Evolutionary conservation across 1,140 invertebrate genomes (phyloP), one percentile per base, ranked within the genome.

Genomic region (Hypsibius dujardini): DNA sequence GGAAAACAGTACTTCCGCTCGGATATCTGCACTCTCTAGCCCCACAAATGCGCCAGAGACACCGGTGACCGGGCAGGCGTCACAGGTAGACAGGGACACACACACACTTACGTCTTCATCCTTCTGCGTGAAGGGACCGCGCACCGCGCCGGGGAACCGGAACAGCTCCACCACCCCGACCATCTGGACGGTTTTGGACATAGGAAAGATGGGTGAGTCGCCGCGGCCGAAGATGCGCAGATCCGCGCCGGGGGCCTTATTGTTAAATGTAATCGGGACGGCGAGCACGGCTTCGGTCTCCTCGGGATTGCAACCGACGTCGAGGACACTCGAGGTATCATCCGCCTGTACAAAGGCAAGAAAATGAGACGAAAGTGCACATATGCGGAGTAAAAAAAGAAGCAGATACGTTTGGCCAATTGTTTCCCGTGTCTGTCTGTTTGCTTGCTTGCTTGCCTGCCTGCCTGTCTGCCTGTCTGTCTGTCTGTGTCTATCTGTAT

Each of bases 61-160:
- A 28, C 28, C 28, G 28, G 28, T 28, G 28, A 28, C 28, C 28
- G 28, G 28, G 28, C 28, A 28, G 28, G 28, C 28, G 28, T 28
- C 28, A 28, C 28, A 28, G 28, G 28, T 28, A 28, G 28, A 28
- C 28, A 28, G 28, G 28, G 28, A 28, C 28, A 28, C 28, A 28
- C 28, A 28, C 28, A n/a, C n/a, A 15, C 62, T 67, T 67, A 67
- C 62, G 62, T 67, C 62, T 67, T 67, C 62, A 42, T 67, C 62
- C 45, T 67, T 67, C 62, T 12, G 12, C 12, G 12, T 15, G 62
- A 67, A 67, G 3, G 62, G 62, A 15, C 62, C 62, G 12, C 42
- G 12, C 7, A 15, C 62, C 42, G 12, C 62, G 7, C 62, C 62
- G 12, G 62, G 62, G 42, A 67, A 67, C 3, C 62, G 62, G 62